phyloP scores from a whole-genome alignment of 2,113 vertebrate species.

The Felis chaus region DNA sequence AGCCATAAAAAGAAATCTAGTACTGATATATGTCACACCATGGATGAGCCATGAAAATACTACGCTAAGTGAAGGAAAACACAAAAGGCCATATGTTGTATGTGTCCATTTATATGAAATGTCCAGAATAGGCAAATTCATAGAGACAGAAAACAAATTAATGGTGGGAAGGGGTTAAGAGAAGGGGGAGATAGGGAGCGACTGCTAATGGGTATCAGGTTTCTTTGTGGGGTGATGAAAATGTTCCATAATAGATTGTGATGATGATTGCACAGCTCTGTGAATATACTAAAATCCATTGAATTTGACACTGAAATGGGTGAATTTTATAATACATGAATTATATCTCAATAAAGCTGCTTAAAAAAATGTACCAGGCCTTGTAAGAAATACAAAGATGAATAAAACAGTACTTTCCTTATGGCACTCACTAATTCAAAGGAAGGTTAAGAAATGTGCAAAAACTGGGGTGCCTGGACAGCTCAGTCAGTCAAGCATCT shows the following conservation, averaged over 20 bases:
- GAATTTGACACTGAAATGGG: not conserved
- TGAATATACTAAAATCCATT: not conserved
- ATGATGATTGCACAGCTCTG: not conserved
- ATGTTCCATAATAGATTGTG: not conserved
- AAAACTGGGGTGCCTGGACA: not conserved
- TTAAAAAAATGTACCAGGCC: not conserved
- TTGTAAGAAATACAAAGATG: slow-evolving; percentile 28
- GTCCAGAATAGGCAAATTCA: not conserved
- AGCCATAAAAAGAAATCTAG: not conserved
- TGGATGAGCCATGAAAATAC: slow-evolving; percentile 6
- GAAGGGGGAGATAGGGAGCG: not conserved
- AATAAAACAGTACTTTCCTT: not conserved
- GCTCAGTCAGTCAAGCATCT: no score
- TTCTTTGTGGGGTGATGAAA: slow-evolving; percentile 25
- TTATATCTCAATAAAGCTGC: slow-evolving; percentile 3
- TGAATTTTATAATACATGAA: not conserved
- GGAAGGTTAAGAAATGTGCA: not conserved
- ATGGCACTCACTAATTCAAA: not conserved
- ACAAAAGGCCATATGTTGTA: not conserved
- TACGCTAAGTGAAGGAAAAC: not conserved
- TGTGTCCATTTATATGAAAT: slow-evolving; percentile 1
- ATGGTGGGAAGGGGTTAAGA: not conserved
- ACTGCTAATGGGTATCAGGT: not conserved
- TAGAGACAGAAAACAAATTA: not conserved
- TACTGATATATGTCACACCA: not conserved